Evolutionary conservation across 2,797 vertebrate genomes (phyloP).

Genomic region (Fringilla coelebs): DNA sequence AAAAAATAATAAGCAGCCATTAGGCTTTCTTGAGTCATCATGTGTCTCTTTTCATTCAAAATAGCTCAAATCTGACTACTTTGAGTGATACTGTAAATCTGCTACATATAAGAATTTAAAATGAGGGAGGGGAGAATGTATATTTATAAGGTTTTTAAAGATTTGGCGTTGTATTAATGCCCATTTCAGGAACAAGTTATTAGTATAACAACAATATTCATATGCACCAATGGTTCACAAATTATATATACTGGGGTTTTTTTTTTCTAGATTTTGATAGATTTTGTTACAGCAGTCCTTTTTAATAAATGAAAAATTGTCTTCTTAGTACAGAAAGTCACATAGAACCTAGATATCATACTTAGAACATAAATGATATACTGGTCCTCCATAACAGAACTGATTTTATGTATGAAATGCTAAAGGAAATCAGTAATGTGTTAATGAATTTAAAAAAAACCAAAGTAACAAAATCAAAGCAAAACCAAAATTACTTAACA

Average conservation of each 20-base stretch:
- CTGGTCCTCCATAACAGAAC: accelerated
- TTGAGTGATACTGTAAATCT: not conserved
- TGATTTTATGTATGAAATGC: not conserved
- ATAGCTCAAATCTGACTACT: not conserved
- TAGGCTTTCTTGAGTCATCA: not conserved
- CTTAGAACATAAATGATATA: not conserved
- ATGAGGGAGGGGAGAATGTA: accelerated
- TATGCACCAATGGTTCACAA: not conserved
- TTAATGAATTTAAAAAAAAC: not conserved
- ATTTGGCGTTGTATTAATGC: not conserved
- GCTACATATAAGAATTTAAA: not conserved
- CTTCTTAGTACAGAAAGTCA: not conserved
- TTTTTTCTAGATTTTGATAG: not conserved
- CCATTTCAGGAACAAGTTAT: not conserved
- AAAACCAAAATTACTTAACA: not conserved
- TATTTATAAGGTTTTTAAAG: not conserved
- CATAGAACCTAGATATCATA: not conserved
- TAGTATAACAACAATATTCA: not conserved
- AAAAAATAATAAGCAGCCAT: not conserved
- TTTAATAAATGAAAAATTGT: not conserved
- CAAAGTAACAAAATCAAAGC: not conserved
- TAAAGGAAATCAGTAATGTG: not conserved
- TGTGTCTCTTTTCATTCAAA: not conserved
- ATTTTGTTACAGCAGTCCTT: not conserved
- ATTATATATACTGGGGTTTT: not conserved